Conservation (phyloP, 2,888 invertebrate species). For the Elegia similella region DNA sequence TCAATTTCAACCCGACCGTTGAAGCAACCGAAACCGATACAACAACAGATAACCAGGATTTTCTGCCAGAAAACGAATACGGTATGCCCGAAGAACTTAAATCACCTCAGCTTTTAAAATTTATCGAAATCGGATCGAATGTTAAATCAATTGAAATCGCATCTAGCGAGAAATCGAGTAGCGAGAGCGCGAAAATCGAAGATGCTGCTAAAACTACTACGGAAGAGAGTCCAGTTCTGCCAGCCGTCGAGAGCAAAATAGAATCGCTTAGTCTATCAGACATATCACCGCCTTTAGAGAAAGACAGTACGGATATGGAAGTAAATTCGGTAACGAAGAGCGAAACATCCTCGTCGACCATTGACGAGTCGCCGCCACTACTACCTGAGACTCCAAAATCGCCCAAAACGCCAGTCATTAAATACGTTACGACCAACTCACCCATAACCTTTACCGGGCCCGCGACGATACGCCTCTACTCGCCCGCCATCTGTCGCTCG, state of each 20-base stretch:
- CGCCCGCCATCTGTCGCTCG: conserved; percentile 72
- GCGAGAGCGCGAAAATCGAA: conserved; percentile 17
- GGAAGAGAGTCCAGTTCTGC: conserved; percentile 20
- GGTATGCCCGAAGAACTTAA: conserved; percentile 33
- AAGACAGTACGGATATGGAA: conserved; percentile 31
- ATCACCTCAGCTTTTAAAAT: conserved; percentile 37
- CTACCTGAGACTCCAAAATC: conserved; percentile 48
- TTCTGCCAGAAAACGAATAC: conserved; percentile 21
- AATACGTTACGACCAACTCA: conserved; percentile 29
- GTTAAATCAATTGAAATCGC: conserved; percentile 33
- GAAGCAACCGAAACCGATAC: conserved; percentile 17
- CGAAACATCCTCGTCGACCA: conserved; percentile 30
- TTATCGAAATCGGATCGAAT: conserved; percentile 40
- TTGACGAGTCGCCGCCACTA: conserved; percentile 55
- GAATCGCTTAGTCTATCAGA: conserved; percentile 56
- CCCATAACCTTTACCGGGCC: conserved; percentile 38
- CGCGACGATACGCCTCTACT: conserved; percentile 55
- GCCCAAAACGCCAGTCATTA: conserved; percentile 29
- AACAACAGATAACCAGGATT: conserved; percentile 27
- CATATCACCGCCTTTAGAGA: conserved; percentile 54
- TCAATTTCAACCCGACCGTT: background rate
- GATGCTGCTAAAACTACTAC: conserved; percentile 27
- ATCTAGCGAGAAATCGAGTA: conserved; percentile 30
- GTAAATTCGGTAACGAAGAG: conserved; percentile 26
- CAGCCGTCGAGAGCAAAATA: conserved; percentile 38